Evolutionary conservation across 2,797 vertebrate genomes (phyloP).

Genomic region (Lutjanus argentimaculatus): DNA sequence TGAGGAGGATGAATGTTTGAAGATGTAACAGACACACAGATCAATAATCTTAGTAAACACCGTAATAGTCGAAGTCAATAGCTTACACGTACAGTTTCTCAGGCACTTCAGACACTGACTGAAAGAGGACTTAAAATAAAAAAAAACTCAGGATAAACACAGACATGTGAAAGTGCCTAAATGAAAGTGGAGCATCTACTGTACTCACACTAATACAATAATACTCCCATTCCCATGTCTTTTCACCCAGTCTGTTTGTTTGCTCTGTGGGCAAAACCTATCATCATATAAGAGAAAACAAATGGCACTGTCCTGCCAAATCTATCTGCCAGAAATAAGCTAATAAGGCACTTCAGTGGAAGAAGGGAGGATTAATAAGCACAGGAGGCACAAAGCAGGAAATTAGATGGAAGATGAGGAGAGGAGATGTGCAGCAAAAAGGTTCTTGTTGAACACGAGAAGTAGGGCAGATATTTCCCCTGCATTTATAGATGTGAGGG

Average conservation of each 20-base stretch:
- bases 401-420: constrained; percentile 12
- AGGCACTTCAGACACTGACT: neutral
- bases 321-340: constrained; percentile 9
- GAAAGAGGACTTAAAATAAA: constrained; percentile 24
- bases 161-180: constrained; percentile 32
- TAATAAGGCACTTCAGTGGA: constrained; percentile 13
- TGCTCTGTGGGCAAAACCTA: constrained; percentile 7
- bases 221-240: neutral
- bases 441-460: neutral
- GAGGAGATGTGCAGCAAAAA: neutral
- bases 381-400: constrained; percentile 11
- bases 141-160: constrained; percentile 3
- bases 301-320: constrained; percentile 12
- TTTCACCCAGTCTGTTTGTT: constrained; percentile 5
- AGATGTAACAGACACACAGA: constrained; percentile 24
- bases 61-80: neutral
- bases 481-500: neutral
- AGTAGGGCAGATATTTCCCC: neutral
- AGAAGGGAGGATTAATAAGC: constrained; percentile 5
- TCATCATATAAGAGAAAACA: constrained; percentile 29
- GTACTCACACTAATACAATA: constrained; percentile 28
- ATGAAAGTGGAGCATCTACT: constrained; percentile 21
- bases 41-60: constrained; percentile 30
- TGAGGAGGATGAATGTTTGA: constrained; percentile 25
- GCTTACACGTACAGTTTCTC: neutral